Conservation (phyloP, 2,113 vertebrate species). For the Tachycineta bicolor region DNA sequence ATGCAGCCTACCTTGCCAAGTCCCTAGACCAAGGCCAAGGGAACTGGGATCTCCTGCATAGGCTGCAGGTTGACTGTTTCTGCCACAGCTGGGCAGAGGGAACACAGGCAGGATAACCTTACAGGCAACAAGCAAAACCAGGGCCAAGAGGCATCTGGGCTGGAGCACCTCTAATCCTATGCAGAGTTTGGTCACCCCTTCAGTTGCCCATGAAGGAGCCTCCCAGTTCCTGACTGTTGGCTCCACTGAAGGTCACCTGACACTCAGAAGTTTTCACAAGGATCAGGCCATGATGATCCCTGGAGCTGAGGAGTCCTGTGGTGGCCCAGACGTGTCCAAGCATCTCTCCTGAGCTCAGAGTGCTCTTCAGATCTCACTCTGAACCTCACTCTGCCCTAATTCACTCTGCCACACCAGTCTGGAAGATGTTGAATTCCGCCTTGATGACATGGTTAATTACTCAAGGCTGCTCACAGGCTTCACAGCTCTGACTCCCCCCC, state of each 20-base stretch:
- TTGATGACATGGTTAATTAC: not conserved
- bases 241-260: not conserved
- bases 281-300: not conserved
- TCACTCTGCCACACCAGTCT: not conserved
- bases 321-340: not conserved
- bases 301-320: fast-evolving
- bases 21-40: not conserved
- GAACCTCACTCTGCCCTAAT: not conserved
- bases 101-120: not conserved
- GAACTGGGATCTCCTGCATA: fast-evolving
- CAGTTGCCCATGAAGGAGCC: not conserved
- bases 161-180: not conserved
- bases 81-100: fast-evolving
- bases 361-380: not conserved
- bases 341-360: not conserved
- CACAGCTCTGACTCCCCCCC: not conserved
- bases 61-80: not conserved
- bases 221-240: fast-evolving
- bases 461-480: not conserved
- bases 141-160: not conserved
- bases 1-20: not conserved
- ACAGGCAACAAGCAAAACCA: not conserved
- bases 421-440: not conserved
- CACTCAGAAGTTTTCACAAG: fast-evolving
- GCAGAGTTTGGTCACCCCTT: fast-evolving